phyloP scores from a whole-genome alignment of 2,113 vertebrate genomes.

The Melospiza melodia region DNA sequence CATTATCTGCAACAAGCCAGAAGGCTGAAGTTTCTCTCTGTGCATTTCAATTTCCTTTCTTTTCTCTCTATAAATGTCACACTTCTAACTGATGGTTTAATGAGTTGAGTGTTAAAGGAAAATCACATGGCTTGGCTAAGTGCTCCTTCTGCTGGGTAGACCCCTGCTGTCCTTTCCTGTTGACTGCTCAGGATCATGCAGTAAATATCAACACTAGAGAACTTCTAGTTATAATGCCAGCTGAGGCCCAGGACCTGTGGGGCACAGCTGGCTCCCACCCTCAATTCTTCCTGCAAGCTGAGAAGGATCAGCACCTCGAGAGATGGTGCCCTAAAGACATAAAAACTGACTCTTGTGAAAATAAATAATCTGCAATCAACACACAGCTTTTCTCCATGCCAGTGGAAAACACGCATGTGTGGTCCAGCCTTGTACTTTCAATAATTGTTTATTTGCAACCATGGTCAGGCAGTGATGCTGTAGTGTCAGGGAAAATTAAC shows the following conservation, averaged over 20 bases:
- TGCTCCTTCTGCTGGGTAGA: background rate
- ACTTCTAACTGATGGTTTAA: background rate
- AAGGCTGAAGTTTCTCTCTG: background rate
- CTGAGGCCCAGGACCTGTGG: background rate
- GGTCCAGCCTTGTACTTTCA: slow-evolving; percentile 25
- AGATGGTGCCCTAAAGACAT: background rate
- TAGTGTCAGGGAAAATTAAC: background rate
- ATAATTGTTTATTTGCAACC: slow-evolving; percentile 23
- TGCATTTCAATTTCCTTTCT: background rate
- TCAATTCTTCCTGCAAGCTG: background rate
- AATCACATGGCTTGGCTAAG: background rate
- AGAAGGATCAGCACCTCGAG: background rate
- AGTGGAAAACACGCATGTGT: background rate
- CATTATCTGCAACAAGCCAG: background rate
- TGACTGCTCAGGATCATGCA: background rate
- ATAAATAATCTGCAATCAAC: slow-evolving; percentile 12
- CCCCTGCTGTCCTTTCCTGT: background rate
- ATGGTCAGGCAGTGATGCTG: background rate
- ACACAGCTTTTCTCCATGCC: background rate
- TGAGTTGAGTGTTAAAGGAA: background rate
- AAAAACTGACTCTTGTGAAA: background rate
- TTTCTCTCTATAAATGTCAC: background rate
- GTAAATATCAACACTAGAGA: slow-evolving; percentile 16
- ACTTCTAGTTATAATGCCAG: background rate
- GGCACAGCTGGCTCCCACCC: background rate